Base-by-base conservation (phyloP, 2,797 vertebrate species). In the Malacoctenus gilli region DNA sequence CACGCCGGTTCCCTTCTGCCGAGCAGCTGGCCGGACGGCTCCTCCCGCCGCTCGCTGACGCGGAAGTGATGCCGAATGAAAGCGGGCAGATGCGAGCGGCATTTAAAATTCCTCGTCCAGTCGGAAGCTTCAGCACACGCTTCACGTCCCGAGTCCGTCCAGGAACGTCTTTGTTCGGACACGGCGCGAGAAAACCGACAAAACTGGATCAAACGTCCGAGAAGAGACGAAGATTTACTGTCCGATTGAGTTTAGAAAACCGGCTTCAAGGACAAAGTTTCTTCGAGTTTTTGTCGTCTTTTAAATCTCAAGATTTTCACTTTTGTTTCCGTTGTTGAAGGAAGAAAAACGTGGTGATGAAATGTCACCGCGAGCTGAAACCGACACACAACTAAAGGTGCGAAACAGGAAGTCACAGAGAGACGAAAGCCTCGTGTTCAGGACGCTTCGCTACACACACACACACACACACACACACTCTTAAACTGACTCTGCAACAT, bases 31-130 rank as follows among this genome's bases (percentile, higher is more conserved):
- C 60, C 8, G 13, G 52, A 14, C 44, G 55, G 51, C 60, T 61
- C 68, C 20, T 46, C 50, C 50, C 49, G n/a, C 34, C 61, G 61
- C 62, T 80, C 38, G 46, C 5, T 77, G 75, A 72, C 47, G 56
- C 66, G 68, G 52, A 68, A 74, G 69, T 79, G 18, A 89, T 70
- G 22, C 21, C 47, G 62, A 60, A 67, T 70, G 81, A 85, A 60
- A 53, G 54, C 56, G 41, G 57, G 61, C 75, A 75, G 78, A 62
- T 80, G 71, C 34, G 56, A 52, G 28, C 54, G 3, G 25, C 44
- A 35, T 30, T 51, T n/a, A 15, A 59, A 61, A 55, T 69, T 32
- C 31, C 8, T n/a, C 8, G 18, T 36, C 54, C 63, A 23, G 30
- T 36, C 21, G 31, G 15, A 3, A 46, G 20, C 28, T 20, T 1